Conservation (phyloP, 2,888 invertebrate genomes). For the Meandrusa payeni region DNA sequence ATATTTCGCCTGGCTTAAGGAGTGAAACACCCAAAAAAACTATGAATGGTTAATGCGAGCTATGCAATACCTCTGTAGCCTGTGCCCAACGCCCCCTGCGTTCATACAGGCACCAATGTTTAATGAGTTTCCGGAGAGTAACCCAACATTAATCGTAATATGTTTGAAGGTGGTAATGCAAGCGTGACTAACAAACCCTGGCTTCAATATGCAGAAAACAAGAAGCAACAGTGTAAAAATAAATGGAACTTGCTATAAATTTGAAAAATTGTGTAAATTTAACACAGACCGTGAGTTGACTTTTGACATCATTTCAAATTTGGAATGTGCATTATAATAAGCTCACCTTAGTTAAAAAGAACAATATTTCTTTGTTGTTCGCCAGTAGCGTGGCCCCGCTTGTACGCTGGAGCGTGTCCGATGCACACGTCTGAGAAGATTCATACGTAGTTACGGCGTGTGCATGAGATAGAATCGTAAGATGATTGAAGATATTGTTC, state of each 20-base stretch:
- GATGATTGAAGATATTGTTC: constrained; percentile 8
- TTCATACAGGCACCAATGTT: too few relatives aligned
- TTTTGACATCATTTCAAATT: constrained; percentile 9
- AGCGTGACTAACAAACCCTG: constrained; percentile 8
- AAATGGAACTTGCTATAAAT: not conserved
- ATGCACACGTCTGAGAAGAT: constrained; percentile 19
- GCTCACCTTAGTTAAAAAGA: constrained; percentile 13
- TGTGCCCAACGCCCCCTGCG: too few relatives aligned
- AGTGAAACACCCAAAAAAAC: too few relatives aligned
- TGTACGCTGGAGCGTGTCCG: constrained; percentile 16
- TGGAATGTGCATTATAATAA: not conserved
- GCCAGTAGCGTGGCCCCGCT: constrained; percentile 5
- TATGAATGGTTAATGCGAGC: too few relatives aligned
- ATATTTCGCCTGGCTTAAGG: too few relatives aligned
- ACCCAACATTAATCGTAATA: not conserved
- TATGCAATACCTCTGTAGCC: too few relatives aligned
- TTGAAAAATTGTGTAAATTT: not conserved
- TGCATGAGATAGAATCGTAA: constrained; percentile 18
- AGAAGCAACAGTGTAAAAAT: not conserved
- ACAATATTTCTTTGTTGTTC: constrained; percentile 21
- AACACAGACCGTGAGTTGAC: not conserved
- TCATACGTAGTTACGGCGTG: constrained; percentile 2
- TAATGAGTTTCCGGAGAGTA: not conserved
- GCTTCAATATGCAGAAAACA: not conserved
- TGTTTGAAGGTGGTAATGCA: constrained; percentile 4